Evolutionary conservation across 2,113 vertebrate species (phyloP), one percentile per base, ranked within the genome.

Genomic region (Percopsis transmontana): DNA sequence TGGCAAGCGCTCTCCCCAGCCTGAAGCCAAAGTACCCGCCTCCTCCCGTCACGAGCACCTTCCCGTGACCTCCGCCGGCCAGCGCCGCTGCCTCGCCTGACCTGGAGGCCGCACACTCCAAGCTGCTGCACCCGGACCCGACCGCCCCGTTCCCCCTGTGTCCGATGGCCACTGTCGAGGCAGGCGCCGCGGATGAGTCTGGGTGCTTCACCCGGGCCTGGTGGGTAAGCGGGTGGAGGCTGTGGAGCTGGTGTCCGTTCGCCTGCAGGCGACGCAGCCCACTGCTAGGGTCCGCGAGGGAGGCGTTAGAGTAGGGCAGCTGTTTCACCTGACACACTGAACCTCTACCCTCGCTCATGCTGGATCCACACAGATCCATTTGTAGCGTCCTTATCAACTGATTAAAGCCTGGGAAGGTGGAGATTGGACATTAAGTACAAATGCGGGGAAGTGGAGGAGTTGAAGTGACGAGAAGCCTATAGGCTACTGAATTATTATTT

Each of bases 11-110:
- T 59, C 87, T 91, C 0, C 93, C 94, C 75, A 99, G 90, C 44
- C 92, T 91, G 60, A 94, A 95, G 0, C 97, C 97, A 42, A 97
- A 92, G 84, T 97, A 98, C 9, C 97, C 97, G 0, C 91, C 93
- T 2, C 96, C 97, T 62, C 97, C 97, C 0, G 96, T 98, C 70
- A 99, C 94, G 82, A 98, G 7, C 12, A 92, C 90, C 87, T 88
- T 96, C 44, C 78, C 81, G 2, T 65, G 77, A 48, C 16, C 11
- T 38, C 40, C n/a, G 1, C 16, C 20, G 0, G 65, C 45, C 84
- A 48, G 0, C 8, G 33, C 20, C 0, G n/a, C 3, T 3, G 73
- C 76, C 23, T 85, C 79, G n/a, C 53, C 68, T 47, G 63, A 65
- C 20, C 66, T 70, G 52, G 85, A 82, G 60, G 70, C 69, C 14